These are phyloP conservation scores for Ptilodon capucinus DNA, from an alignment of 2,888 invertebrate genomes.

Conservation along the genomic window DNA sequence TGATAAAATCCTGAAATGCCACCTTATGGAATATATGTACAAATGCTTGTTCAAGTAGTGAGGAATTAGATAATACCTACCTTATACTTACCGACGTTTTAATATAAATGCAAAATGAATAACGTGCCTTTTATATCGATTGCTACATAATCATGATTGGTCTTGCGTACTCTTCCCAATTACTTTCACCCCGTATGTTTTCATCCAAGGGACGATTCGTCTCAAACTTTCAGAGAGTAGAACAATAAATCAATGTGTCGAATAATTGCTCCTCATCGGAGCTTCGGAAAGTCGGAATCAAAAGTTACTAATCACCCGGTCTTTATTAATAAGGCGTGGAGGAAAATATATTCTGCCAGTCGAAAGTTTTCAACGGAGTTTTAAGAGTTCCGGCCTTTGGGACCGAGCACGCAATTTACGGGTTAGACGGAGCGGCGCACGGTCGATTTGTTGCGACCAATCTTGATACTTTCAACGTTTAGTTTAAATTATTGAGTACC, in stretches of 20 bases:
- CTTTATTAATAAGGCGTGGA: constrained; percentile 68
- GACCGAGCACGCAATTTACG: constrained; percentile 28
- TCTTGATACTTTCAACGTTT: constrained; percentile 30
- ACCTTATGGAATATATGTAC: no score
- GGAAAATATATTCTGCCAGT: constrained; percentile 45
- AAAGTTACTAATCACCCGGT: constrained; percentile 76
- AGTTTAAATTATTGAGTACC: constrained; percentile 6
- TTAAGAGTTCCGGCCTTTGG: constrained; percentile 39
- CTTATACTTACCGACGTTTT: no score
- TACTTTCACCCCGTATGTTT: constrained; percentile 23
- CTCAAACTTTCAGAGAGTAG: constrained; percentile 54
- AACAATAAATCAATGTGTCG: constrained; percentile 81
- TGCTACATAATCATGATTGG: constrained; percentile 40
- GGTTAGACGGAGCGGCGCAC: constrained; percentile 27
- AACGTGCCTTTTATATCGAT: no score
- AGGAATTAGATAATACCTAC: no score
- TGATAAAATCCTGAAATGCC: no score
- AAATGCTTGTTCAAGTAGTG: no score
- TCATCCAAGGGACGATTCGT: constrained; percentile 37
- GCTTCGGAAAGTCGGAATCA: constrained; percentile 63
- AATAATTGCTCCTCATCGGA: constrained; percentile 75
- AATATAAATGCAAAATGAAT: no score
- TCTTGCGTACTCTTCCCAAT: background rate
- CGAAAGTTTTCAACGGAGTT: constrained; percentile 39
- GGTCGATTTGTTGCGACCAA: constrained; percentile 24